These are phyloP conservation scores for Ochropacha duplaris DNA, from an alignment of 2,888 invertebrate species.

Conservation along the genomic window DNA sequence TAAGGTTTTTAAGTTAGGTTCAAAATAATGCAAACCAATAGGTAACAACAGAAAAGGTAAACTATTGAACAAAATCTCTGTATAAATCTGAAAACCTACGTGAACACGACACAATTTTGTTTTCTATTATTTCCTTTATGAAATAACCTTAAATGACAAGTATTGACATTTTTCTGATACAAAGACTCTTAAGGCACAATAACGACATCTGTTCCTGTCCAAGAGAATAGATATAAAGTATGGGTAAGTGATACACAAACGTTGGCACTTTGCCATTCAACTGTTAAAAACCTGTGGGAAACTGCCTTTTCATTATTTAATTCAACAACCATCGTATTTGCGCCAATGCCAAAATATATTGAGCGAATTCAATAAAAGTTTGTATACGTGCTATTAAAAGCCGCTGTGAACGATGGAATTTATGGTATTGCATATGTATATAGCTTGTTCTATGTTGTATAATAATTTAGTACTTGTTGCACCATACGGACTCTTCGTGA, in stretches of 20 bases:
- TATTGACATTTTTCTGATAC: neutral
- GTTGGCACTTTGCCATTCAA: conserved; percentile 68
- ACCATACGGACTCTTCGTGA: neutral
- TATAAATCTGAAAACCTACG: no score
- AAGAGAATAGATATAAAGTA: conserved; percentile 32
- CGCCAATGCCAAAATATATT: conserved; percentile 68
- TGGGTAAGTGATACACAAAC: conserved; percentile 41
- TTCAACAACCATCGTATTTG: conserved; percentile 74
- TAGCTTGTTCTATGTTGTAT: neutral
- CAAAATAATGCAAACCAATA: no score
- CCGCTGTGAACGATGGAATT: conserved; percentile 30
- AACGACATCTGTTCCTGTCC: conserved; percentile 27
- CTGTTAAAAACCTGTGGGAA: conserved; percentile 70
- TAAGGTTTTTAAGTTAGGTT: no score
- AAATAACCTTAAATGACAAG: neutral
- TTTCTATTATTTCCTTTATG: no score
- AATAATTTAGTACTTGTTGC: neutral
- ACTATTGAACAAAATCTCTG: no score
- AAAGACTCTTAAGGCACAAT: conserved; percentile 14
- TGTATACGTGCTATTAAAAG: conserved; percentile 33
- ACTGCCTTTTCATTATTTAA: conserved; percentile 74
- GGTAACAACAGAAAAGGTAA: no score
- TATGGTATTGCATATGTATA: conserved; percentile 25
- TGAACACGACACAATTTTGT: no score
- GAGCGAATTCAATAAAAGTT: conserved; percentile 43